Evolutionary conservation across 2,888 invertebrate species (phyloP).

Genomic region (Phengaris alcon): DNA sequence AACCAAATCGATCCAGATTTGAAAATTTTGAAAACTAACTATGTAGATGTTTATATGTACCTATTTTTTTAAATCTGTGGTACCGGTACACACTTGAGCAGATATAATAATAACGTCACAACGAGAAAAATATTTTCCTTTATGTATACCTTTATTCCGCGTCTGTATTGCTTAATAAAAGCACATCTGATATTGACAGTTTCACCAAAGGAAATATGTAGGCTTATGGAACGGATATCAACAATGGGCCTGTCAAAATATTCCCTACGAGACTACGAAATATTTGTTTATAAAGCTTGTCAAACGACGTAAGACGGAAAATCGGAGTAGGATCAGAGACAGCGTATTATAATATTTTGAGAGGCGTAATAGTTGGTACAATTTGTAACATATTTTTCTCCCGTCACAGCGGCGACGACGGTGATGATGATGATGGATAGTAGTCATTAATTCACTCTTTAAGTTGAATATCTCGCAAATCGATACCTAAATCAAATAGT

Average conservation of each 20-base stretch:
- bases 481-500: too few relatives aligned
- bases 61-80: too few relatives aligned
- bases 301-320: slow-evolving; percentile 35
- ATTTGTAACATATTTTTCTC: too few relatives aligned
- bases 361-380: neutral
- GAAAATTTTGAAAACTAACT: too few relatives aligned
- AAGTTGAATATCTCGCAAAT: too few relatives aligned
- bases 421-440: too few relatives aligned
- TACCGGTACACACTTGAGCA: too few relatives aligned
- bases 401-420: too few relatives aligned
- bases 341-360: neutral
- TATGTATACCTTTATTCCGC: neutral
- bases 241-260: slow-evolving; percentile 36
- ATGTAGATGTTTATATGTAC: too few relatives aligned
- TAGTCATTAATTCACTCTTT: too few relatives aligned
- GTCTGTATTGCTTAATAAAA: slow-evolving; percentile 16
- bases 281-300: slow-evolving; percentile 40
- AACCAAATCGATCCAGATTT: neutral
- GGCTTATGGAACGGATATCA: slow-evolving; percentile 33
- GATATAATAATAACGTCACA: neutral
- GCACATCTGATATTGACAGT: slow-evolving; percentile 26
- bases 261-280: slow-evolving; percentile 36
- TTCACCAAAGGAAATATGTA: slow-evolving; percentile 33
- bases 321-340: slow-evolving; percentile 22
- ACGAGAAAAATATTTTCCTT: neutral